Evolutionary conservation across 2,888 invertebrate genomes (phyloP).

Genomic region (Pedicia rivosa): DNA sequence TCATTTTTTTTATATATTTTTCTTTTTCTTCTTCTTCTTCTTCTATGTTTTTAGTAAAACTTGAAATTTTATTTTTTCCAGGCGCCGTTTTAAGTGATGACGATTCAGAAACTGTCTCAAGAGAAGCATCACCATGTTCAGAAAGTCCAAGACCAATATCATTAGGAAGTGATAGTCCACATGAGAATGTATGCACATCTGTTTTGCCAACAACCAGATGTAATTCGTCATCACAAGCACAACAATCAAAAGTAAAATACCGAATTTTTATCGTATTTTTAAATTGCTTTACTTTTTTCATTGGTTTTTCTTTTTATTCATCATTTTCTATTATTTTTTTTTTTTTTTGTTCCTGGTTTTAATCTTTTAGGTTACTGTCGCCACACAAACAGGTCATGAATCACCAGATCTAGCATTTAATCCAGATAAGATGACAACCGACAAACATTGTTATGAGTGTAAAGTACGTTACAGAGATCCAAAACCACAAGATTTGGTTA

Average conservation of each 20-base stretch:
- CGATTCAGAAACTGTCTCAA: constrained; percentile 45
- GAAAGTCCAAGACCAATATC: constrained; percentile 34
- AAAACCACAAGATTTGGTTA: constrained; percentile 76
- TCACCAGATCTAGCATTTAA: constrained; percentile 48
- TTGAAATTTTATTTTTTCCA: too few species aligned
- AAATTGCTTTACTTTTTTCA: background rate
- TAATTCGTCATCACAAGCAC: background rate
- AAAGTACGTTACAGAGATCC: constrained; percentile 86
- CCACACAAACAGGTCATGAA: constrained; percentile 73
- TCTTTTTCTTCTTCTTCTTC: too few species aligned
- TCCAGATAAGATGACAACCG: constrained; percentile 56
- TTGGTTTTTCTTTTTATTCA: background rate
- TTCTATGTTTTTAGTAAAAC: too few species aligned
- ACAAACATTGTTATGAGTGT: constrained; percentile 86
- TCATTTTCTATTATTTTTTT: background rate
- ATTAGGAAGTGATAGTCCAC: constrained; percentile 17
- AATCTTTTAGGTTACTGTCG: constrained; percentile 51
- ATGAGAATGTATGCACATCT: constrained; percentile 28
- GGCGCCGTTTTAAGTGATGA: constrained; percentile 37
- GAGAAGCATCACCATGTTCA: constrained; percentile 56
- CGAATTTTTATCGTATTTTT: background rate
- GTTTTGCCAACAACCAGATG: constrained; percentile 18
- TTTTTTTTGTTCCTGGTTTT: constrained; percentile 6
- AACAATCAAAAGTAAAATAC: constrained; percentile 2
- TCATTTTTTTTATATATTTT: too few species aligned